phyloP scores from a whole-genome alignment of 2,888 invertebrate genomes.

The Diploptera punctata region DNA sequence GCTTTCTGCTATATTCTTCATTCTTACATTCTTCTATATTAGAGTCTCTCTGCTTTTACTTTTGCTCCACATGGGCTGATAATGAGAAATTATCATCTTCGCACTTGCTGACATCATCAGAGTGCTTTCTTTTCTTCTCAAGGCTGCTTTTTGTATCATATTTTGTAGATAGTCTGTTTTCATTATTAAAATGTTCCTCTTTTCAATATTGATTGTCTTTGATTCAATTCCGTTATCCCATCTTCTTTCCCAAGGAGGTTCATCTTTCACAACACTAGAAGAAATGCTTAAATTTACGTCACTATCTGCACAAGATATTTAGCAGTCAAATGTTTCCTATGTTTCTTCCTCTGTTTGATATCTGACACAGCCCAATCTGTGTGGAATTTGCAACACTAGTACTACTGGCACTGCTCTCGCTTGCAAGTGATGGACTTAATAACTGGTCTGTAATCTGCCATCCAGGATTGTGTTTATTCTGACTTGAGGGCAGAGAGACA shows the following conservation, averaged over 20 bases:
- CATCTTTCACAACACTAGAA: not conserved
- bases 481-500: not conserved
- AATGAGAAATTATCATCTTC: too few relatives aligned
- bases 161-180: not conserved
- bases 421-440: slow-evolving; percentile 33
- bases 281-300: too few relatives aligned
- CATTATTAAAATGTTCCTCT: too few relatives aligned
- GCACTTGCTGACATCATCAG: not conserved
- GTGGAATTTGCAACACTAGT: slow-evolving; percentile 32
- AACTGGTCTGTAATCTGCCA: slow-evolving; percentile 43
- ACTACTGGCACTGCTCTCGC: slow-evolving; percentile 36
- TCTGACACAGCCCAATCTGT: slow-evolving; percentile 36
- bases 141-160: not conserved
- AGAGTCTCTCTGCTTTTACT: too few relatives aligned
- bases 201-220: too few relatives aligned
- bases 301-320: not conserved
- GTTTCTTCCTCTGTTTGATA: slow-evolving; percentile 4
- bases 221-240: too few relatives aligned
- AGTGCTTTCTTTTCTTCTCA: not conserved
- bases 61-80: too few relatives aligned
- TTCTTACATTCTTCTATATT: not conserved
- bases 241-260: not conserved
- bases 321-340: not conserved
- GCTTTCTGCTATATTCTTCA: slow-evolving; percentile 3
- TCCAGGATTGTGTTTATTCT: slow-evolving; percentile 38